phyloP scores from a whole-genome alignment of 2,888 invertebrate genomes.

The Chrysopilus asiliformis region DNA sequence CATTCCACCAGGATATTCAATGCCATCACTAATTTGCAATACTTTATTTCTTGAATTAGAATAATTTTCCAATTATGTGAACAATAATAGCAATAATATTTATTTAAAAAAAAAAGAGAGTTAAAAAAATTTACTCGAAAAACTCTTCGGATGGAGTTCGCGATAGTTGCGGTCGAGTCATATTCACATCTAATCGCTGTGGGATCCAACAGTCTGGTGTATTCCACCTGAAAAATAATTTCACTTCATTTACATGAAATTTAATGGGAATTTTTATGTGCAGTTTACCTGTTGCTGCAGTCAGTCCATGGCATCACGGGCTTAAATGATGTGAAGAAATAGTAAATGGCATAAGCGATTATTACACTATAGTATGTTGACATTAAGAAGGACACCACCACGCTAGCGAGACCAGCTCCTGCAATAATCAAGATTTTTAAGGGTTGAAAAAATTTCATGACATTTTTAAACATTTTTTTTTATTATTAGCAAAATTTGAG shows the following conservation, averaged over 20 bases:
- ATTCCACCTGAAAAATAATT: slow-evolving; percentile 43
- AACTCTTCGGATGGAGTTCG: slow-evolving; percentile 84
- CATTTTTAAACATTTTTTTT: no score
- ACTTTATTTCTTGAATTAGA: slow-evolving; percentile 75
- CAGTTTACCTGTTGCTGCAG: slow-evolving; percentile 56
- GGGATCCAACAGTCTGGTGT: slow-evolving; percentile 72
- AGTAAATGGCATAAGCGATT: slow-evolving; percentile 87
- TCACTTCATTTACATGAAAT: background rate
- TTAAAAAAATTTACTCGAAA: slow-evolving; percentile 54
- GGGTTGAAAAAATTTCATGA: no score
- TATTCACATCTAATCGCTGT: slow-evolving; percentile 41
- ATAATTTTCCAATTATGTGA: no score
- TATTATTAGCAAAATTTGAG: no score
- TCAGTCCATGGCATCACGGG: slow-evolving; percentile 80
- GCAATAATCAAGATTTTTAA: no score
- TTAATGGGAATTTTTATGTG: background rate
- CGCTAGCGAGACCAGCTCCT: slow-evolving; percentile 89
- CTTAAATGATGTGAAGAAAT: slow-evolving; percentile 82
- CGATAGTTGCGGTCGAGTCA: slow-evolving; percentile 54
- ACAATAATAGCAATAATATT: no score
- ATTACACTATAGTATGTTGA: slow-evolving; percentile 93
- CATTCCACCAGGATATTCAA: slow-evolving; percentile 67
- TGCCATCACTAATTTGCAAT: slow-evolving; percentile 67
- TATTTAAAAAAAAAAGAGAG: slow-evolving; percentile 5
- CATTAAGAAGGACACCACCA: slow-evolving; percentile 87